Conservation (phyloP, 1,140 invertebrate species). For the Trichonephila inaurata region DNA sequence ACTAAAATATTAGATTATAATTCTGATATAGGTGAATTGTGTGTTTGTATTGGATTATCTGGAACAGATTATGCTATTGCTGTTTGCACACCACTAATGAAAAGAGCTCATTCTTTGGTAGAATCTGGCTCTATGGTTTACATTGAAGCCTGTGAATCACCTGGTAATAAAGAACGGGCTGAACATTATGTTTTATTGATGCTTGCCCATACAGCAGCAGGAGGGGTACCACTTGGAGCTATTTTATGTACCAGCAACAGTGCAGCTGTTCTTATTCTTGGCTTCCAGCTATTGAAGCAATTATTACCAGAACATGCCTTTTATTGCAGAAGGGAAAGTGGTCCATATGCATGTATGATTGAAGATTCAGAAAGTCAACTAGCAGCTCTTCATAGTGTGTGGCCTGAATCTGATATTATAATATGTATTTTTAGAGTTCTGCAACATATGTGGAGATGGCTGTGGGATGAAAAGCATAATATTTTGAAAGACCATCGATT, state of each 20-base stretch:
- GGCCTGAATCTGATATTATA: slow-evolving; percentile 41
- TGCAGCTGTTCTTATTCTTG: neutral
- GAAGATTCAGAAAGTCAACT: slow-evolving; percentile 41
- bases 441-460: slow-evolving; percentile 56
- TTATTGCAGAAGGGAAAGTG: slow-evolving; percentile 6
- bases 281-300: slow-evolving; percentile 54
- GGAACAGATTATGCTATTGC: slow-evolving; percentile 51
- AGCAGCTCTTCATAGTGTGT: neutral
- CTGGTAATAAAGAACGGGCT: slow-evolving; percentile 49
- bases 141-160: slow-evolving; percentile 46
- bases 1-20: slow-evolving; percentile 42
- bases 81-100: slow-evolving; percentile 51
- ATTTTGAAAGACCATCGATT: slow-evolving; percentile 58
- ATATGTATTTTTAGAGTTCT: slow-evolving; percentile 60
- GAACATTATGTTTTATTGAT: slow-evolving; percentile 58
- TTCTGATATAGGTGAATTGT: slow-evolving; percentile 28
- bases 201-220: slow-evolving; percentile 36
- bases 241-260: slow-evolving; percentile 44
- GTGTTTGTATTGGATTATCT: neutral
- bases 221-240: slow-evolving; percentile 37
- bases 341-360: slow-evolving; percentile 46
- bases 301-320: slow-evolving; percentile 53
- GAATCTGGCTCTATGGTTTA: slow-evolving; percentile 27
- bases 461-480: slow-evolving; percentile 67
- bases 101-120: slow-evolving; percentile 37